Base-by-base conservation (phyloP, 2,797 vertebrate species). In the Knipowitschia caucasica region DNA sequence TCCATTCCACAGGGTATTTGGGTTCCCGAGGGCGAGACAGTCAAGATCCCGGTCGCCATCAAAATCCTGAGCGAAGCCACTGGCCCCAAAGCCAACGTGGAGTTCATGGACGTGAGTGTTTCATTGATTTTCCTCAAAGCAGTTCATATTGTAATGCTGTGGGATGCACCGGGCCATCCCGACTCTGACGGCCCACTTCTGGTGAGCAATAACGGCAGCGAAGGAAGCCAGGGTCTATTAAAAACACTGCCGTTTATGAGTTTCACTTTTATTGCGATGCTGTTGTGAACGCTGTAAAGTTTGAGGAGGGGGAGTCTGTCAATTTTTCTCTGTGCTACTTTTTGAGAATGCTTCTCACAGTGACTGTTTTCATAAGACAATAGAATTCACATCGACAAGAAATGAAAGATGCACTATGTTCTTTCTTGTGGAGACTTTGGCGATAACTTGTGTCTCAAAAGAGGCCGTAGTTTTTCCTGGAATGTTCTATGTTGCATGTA, bases 81-180 rank as follows among this genome's bases (percentile, higher is more conserved):
- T 2, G 96, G 95, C 40, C 95, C 95, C 0, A 98, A 98, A 89
- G 95, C 95, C 82, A 98, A 96, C 1, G 94, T 95, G 75, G 94
- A 97, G 78, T 99, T 99, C 72, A 98, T 99, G 96, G 96, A 99
- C 75, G 96, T 99, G 86, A 96, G 96, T 95, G 25, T 15, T n/a
- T 10, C 18, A 12, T 42, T 10, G 23, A 1, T 42, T 6, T 11
- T 42, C 9, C 17, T 42, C 6, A 36, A 18, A 18, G n/a, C n/a
- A n/a, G n/a, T n/a, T n/a, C n/a, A n/a, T n/a, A n/a, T n/a, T n/a
- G n/a, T n/a, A n/a, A n/a, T n/a, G n/a, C n/a, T n/a, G n/a, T n/a
- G n/a, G n/a, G n/a, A n/a, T n/a, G n/a, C n/a, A n/a, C n/a, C n/a
- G n/a, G n/a, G n/a, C n/a, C n/a, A n/a, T n/a, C n/a, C n/a, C n/a